Evolutionary conservation across 2,797 vertebrate genomes (phyloP).

Genomic region (Lagocephalus sceleratus): DNA sequence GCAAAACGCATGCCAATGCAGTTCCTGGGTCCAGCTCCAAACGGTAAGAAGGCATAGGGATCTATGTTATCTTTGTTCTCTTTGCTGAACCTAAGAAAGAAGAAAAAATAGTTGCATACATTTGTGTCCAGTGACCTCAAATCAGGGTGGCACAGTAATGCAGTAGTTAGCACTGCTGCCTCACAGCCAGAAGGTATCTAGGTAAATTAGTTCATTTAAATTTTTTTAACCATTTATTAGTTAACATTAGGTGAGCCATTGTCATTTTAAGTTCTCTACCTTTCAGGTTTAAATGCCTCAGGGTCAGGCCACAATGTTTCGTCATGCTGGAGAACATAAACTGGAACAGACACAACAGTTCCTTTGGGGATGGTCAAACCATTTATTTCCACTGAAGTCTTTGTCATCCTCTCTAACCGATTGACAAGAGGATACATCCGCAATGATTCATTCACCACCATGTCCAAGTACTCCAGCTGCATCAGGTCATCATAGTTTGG

Average conservation of each 20-base stretch:
- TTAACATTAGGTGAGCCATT: too few relatives aligned
- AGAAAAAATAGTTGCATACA: neutral
- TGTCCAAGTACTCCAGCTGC: slow-evolving; percentile 79
- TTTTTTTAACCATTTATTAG: too few relatives aligned
- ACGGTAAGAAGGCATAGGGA: slow-evolving; percentile 80
- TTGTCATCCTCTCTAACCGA: slow-evolving; percentile 68
- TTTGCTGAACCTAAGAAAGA: slow-evolving; percentile 77
- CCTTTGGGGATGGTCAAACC: slow-evolving; percentile 71
- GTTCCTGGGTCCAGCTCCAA: slow-evolving; percentile 86
- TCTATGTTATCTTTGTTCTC: slow-evolving; percentile 76
- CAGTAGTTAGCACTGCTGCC: too few relatives aligned
- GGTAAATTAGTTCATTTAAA: neutral
- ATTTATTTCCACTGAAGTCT: slow-evolving; percentile 67
- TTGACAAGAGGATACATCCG: slow-evolving; percentile 56
- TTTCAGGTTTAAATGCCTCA: slow-evolving; percentile 73
- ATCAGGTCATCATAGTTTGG: slow-evolving; percentile 56
- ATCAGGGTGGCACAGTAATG: too few relatives aligned
- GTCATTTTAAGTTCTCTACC: too few relatives aligned
- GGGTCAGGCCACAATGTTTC: slow-evolving; percentile 69
- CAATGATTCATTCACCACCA: slow-evolving; percentile 66
- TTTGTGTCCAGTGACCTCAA: neutral
- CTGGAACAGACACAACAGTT: slow-evolving; percentile 54
- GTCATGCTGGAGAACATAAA: slow-evolving; percentile 53
- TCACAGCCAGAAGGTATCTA: too few relatives aligned
- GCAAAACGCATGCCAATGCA: slow-evolving; percentile 86